Conservation (phyloP, 2,888 invertebrate genomes). For the Litoditis marina region DNA sequence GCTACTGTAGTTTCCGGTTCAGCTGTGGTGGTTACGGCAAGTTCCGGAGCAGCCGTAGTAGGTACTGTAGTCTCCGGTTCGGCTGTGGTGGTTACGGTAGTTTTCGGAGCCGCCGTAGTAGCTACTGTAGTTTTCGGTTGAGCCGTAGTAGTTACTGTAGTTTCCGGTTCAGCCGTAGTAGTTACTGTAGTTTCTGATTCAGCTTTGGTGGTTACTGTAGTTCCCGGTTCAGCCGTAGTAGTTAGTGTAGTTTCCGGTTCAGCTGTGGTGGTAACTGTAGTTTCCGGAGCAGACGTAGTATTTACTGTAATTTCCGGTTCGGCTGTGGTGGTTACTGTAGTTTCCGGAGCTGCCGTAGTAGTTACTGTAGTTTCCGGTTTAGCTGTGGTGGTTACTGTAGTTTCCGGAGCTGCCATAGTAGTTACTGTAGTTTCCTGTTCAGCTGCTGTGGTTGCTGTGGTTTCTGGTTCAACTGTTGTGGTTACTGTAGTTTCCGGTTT, state of each 20-base stretch:
- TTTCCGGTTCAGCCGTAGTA: not conserved
- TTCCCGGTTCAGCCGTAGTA: not conserved
- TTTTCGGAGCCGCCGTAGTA: conserved; percentile 2
- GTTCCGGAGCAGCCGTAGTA: not conserved
- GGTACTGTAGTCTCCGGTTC: not conserved
- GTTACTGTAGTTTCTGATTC: not conserved
- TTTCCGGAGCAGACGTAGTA: not conserved
- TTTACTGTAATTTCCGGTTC: not conserved
- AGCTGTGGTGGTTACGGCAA: not conserved
- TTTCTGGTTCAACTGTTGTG: not conserved
- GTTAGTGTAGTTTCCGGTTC: not conserved
- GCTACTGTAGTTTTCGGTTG: conserved; percentile 4
- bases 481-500: not conserved
- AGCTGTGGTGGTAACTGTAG: conserved; percentile 1
- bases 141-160: conserved; percentile 3
- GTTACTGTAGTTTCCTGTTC: not conserved
- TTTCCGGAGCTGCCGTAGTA: not conserved
- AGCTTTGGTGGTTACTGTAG: not conserved
- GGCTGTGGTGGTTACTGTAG: not conserved
- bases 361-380: not conserved
- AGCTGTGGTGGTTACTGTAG: conserved; percentile 3
- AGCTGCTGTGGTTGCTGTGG: not conserved
- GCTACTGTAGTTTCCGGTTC: too few relatives aligned
- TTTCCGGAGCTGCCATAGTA: not conserved
- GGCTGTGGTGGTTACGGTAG: not conserved